Evolutionary conservation across 2,113 vertebrate genomes (phyloP).

Genomic region (crab-eating macaque (Macaca fascicularis)): T2T-MFA8v1.1 NC_088381.1:23134501-23135000

Average conservation of each 20-base stretch:
- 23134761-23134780: background rate
- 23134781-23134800: background rate
- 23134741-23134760: background rate
- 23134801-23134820: background rate
- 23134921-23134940: background rate
- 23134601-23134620: background rate
- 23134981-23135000: background rate
- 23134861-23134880: background rate
- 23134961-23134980: background rate
- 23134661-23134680: slow-evolving; percentile 17
- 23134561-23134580: background rate
- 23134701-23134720: background rate
- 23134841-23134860: background rate
- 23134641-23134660: background rate
- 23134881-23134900: background rate
- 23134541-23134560: background rate
- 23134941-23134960: background rate
- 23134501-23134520: slow-evolving; percentile 13
- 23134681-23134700: background rate
- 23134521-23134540: slow-evolving; percentile 19
- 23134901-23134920: background rate
- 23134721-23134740: background rate
- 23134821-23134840: background rate
- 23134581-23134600: background rate
- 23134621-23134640: background rate